Evolutionary conservation across 2,888 invertebrate genomes (phyloP).

Genomic region (Leptopilina drosophilae): DNA sequence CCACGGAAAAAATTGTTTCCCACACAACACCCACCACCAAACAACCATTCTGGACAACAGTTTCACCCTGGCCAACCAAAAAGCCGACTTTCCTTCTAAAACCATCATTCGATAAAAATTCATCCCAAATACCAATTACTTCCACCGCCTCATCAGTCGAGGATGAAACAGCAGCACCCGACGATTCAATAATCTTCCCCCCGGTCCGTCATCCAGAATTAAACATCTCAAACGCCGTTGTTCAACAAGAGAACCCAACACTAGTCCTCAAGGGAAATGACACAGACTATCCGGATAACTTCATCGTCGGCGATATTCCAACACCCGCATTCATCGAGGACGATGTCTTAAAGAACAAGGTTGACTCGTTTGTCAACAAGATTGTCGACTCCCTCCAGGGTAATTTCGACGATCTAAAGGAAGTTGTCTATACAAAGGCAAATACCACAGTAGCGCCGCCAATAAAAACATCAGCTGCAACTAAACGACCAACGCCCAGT

Average conservation of each 20-base stretch:
- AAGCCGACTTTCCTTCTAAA: slow-evolving; percentile 71
- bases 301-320: slow-evolving; percentile 83
- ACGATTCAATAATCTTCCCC: slow-evolving; percentile 88
- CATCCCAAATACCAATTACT: slow-evolving; percentile 41
- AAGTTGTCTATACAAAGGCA: slow-evolving; percentile 83
- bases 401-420: slow-evolving; percentile 88
- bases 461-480: slow-evolving; percentile 60
- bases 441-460: slow-evolving; percentile 65
- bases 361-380: slow-evolving; percentile 89
- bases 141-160: slow-evolving; percentile 74
- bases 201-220: slow-evolving; percentile 91
- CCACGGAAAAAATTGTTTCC: slow-evolving; percentile 49
- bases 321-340: slow-evolving; percentile 89
- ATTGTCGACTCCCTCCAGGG: slow-evolving; percentile 90
- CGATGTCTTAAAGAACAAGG: slow-evolving; percentile 86
- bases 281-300: slow-evolving; percentile 74
- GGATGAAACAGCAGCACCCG: slow-evolving; percentile 81
- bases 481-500: slow-evolving; percentile 65
- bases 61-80: slow-evolving; percentile 66
- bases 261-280: slow-evolving; percentile 74
- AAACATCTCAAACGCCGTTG: slow-evolving; percentile 82
- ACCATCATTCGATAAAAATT: slow-evolving; percentile 64
- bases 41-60: slow-evolving; percentile 67
- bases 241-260: slow-evolving; percentile 76
- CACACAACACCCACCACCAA: slow-evolving; percentile 41